phyloP scores from a whole-genome alignment of 2,113 vertebrate genomes.

The Gasterosteus nipponicus region DNA sequence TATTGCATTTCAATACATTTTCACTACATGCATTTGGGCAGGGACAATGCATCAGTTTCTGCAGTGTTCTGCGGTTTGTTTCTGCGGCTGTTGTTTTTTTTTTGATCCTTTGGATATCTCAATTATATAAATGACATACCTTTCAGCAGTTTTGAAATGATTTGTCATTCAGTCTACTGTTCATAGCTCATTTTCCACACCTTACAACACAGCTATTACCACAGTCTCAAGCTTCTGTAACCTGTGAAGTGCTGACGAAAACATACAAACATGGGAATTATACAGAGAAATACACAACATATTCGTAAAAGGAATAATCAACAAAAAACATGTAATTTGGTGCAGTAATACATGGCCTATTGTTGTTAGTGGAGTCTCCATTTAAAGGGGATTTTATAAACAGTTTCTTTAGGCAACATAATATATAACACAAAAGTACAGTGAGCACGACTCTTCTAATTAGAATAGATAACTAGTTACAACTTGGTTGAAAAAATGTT shows the following conservation, averaged over 20 bases:
- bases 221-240: not conserved
- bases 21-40: not conserved
- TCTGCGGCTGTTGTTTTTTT: not conserved
- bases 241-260: not conserved
- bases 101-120: not conserved
- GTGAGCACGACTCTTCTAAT: not conserved
- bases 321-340: not conserved
- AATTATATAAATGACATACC: not conserved
- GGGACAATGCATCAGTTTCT: not conserved
- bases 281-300: not conserved
- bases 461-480: not conserved
- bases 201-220: not conserved
- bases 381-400: not conserved
- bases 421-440: not conserved
- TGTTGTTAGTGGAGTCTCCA: not conserved
- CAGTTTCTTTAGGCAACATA: not conserved
- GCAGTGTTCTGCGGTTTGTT: not conserved
- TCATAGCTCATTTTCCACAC: no score
- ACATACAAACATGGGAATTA: not conserved
- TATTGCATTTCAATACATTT: constrained; percentile 1
- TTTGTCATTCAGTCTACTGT: not conserved
- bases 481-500: not conserved
- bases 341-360: not conserved
- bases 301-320: not conserved
- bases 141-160: not conserved